These are phyloP conservation scores for Acrobasis repandana DNA, from an alignment of 2,888 invertebrate species.

Conservation along the genomic window DNA sequence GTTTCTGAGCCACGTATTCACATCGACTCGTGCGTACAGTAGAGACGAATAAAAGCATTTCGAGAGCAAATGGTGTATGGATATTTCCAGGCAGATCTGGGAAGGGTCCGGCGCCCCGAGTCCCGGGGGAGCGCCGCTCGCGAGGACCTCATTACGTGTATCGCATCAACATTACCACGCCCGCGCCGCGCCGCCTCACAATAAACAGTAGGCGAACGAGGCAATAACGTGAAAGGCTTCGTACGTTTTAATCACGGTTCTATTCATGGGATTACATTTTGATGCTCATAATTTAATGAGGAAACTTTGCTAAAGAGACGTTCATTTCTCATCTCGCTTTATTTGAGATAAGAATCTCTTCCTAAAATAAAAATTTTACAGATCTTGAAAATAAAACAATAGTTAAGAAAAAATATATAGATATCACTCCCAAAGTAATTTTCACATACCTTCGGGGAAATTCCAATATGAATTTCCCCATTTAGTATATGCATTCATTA, in stretches of 20 bases:
- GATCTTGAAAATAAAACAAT: too few species aligned
- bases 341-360: background rate
- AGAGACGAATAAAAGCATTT: conserved; percentile 51
- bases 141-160: conserved; percentile 49
- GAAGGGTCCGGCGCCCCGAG: conserved; percentile 41
- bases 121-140: conserved; percentile 46
- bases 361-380: too few species aligned
- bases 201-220: conserved; percentile 34
- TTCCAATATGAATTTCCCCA: too few species aligned
- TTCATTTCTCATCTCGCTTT: background rate
- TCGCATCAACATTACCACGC: conserved; percentile 34
- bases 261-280: conserved; percentile 12
- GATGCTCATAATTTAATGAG: conserved; percentile 7
- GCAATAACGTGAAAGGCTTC: conserved; percentile 31
- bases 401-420: too few species aligned
- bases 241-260: conserved; percentile 17
- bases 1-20: conserved; percentile 37
- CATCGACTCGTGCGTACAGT: conserved; percentile 41
- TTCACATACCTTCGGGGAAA: too few species aligned
- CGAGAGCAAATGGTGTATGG: conserved; percentile 50
- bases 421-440: too few species aligned
- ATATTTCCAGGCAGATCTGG: conserved; percentile 48
- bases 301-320: background rate
- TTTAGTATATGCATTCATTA: too few species aligned
- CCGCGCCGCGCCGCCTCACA: conserved; percentile 25